Base-by-base conservation (phyloP, 2,888 invertebrate genomes). In the Mesorhabditis spiculigera region DNA sequence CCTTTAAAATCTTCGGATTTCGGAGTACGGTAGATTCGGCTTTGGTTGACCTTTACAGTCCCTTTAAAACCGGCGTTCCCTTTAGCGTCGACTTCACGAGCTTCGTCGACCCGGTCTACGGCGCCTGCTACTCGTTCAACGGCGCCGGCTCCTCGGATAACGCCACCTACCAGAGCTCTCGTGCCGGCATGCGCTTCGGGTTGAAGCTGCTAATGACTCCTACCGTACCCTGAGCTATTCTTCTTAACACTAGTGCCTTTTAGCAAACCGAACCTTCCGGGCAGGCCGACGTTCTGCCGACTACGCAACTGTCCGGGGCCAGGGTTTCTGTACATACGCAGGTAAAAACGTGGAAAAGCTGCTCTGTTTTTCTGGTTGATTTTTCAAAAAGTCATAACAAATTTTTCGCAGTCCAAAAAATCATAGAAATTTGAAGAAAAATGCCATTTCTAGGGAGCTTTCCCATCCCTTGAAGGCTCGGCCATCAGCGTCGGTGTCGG, bases 91-190 rank as follows among this genome's bases (percentile, higher is more conserved):
- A 75, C 43, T 79, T 79, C 68, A 77, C 70, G 0, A 44, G 63
- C 10, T 74, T 70, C 69, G 65, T 77, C 6, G 77, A 78, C 65
- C 77, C 77, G 5, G 73, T 75, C n/a, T 79, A 78, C 43, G 79
- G 79, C 4, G 71, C 73, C 5, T 79, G 79, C 58, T 79, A 76
- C 64, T 75, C 76, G 0, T 79, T 75, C 72, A 79, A 79, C 61
- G 58, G 58, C 8, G 58, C 58, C n/a, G 58, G 58, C 58, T 50
- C 58, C 8, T 73, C 73, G 43, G 71, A 75, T 41, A 64, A 68
- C 4, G 65, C 68, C 0, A 76, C 73, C 45, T 78, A 72, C 43
- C 70, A 73, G 13, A 72, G 70, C 8, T 72, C 70, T 43, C 42
- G 79, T 68, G 75, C 77, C 16, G 79, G 79, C 10, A 78, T 78